Evolutionary conservation across 2,888 invertebrate species (phyloP).

Genomic region (Drosophila anomalata): DNA sequence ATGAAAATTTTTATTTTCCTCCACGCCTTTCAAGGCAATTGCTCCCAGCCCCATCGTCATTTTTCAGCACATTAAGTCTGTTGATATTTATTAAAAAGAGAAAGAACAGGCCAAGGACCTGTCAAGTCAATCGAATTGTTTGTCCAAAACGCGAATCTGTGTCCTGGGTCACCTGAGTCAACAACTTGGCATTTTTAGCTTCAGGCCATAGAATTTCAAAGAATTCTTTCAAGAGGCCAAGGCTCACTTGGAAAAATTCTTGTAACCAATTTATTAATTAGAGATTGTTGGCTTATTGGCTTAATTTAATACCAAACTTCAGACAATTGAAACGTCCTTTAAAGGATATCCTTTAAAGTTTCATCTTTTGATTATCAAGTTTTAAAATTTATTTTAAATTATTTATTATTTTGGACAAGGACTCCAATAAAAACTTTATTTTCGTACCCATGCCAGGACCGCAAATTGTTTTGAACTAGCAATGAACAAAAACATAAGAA

Average conservation of each 20-base stretch:
- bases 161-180: conserved; percentile 32
- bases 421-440: conserved; percentile 18
- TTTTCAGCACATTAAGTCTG: conserved; percentile 41
- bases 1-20: conserved; percentile 8
- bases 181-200: conserved; percentile 26
- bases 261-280: not conserved
- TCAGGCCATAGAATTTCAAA: conserved; percentile 46
- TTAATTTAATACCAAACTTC: not conserved
- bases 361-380: not conserved
- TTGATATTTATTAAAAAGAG: conserved; percentile 23
- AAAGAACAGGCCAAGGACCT: conserved; percentile 28
- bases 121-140: conserved; percentile 52
- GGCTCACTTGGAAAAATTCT: conserved; percentile 11
- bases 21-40: not conserved
- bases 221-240: conserved; percentile 31
- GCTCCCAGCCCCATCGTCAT: conserved; percentile 20
- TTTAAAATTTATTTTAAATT: not conserved
- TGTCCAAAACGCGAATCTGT: conserved; percentile 20
- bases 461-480: conserved; percentile 70
- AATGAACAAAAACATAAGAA: conserved; percentile 39
- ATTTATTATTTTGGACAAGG: not conserved
- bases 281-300: not conserved
- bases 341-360: not conserved
- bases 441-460: conserved; percentile 43
- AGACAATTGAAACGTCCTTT: not conserved